Percentiles rank a stretch among this genome's conserved stretches.
Conservation (phyloP, 2,888 invertebrate genomes). For the Hydrotaea diabolus region DNA sequence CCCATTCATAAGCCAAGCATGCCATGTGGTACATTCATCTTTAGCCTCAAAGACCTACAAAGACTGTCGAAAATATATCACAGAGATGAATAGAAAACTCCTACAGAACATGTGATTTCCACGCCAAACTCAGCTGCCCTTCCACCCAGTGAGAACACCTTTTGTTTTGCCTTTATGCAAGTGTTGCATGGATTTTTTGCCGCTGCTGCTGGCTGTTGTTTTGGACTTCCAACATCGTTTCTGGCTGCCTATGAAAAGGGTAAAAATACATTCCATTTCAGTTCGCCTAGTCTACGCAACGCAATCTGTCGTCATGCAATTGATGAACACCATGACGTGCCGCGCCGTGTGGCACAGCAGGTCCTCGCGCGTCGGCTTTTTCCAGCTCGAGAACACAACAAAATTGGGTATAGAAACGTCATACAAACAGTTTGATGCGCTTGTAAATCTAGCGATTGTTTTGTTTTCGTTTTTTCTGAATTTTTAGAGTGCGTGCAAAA, state of each 20-base stretch:
- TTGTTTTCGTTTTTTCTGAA: conserved; percentile 43
- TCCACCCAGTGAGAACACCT: conserved; percentile 29
- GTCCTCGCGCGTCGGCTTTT: conserved; percentile 56
- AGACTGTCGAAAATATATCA: neutral
- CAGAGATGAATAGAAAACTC: neutral
- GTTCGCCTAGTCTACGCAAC: conserved; percentile 34
- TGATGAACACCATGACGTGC: conserved; percentile 48
- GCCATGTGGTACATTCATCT: too few relatives aligned
- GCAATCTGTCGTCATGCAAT: conserved; percentile 30
- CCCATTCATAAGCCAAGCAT: too few relatives aligned
- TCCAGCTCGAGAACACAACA: too few relatives aligned
- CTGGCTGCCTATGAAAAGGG: conserved; percentile 57
- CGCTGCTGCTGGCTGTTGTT: conserved; percentile 1
- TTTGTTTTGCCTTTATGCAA: conserved; percentile 41
- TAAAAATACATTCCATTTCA: conserved; percentile 40
- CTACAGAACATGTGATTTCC: conserved; percentile 14
- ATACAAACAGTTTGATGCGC: conserved; percentile 50
- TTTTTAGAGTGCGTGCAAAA: conserved; percentile 45
- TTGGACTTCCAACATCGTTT: conserved; percentile 45
- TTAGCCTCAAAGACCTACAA: too few relatives aligned
- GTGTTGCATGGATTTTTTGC: conserved; percentile 39
- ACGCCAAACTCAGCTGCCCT: conserved; percentile 44
- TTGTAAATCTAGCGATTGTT: conserved; percentile 62
- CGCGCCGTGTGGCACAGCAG: conserved; percentile 54
- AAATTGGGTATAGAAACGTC: neutral